Conservation (phyloP, 1,140 invertebrate species). For the Bradysia coprophila region DNA sequence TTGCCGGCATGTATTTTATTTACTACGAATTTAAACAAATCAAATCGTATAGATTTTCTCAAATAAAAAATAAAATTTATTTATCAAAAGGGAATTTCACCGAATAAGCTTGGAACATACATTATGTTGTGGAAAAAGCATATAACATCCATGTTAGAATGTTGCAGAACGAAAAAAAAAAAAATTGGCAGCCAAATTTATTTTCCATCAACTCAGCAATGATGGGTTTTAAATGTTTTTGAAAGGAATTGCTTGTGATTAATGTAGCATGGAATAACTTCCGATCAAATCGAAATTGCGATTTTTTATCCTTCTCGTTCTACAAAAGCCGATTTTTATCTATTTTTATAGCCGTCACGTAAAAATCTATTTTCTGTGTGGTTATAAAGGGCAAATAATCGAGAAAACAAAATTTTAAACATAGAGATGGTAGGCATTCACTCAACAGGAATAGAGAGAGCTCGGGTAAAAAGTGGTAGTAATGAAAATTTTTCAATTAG, state of each 20-base stretch:
- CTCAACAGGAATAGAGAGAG: not conserved
- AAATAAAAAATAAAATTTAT: not conserved
- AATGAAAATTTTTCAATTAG: too few species aligned
- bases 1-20: not conserved
- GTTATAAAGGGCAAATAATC: not conserved
- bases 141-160: not conserved
- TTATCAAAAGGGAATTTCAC: not conserved
- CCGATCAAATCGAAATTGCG: conserved; percentile 2
- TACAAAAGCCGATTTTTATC: not conserved
- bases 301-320: not conserved
- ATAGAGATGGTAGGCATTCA: not conserved
- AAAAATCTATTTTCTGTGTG: not conserved
- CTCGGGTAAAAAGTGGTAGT: too few species aligned
- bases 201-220: conserved; percentile 1
- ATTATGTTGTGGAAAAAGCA: not conserved
- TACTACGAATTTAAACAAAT: not conserved
- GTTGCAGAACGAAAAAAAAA: not conserved
- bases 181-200: conserved; percentile 2
- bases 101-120: not conserved
- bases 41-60: too few species aligned
- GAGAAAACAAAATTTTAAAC: not conserved
- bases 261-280: conserved; percentile 3
- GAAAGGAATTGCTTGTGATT: conserved; percentile 1
- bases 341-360: not conserved
- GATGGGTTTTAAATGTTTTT: conserved; percentile 1